These are phyloP conservation scores for Eupsittula cactorum DNA, from an alignment of 2,113 vertebrate species.

Conservation along the genomic window DNA sequence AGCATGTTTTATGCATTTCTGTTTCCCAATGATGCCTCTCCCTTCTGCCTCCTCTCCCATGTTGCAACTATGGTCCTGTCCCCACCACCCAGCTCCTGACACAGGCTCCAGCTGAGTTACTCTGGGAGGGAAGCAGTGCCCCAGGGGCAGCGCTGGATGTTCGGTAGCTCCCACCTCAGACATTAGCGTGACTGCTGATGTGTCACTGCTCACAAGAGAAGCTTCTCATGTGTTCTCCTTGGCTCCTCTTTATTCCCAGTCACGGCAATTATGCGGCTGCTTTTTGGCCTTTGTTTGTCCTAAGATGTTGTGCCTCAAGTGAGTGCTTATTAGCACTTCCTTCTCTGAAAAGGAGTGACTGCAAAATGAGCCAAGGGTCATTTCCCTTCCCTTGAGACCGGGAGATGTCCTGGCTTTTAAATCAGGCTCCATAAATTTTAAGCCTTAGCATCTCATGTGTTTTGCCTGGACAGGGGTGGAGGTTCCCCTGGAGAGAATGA, in stretches of 20 bases:
- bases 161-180: not conserved
- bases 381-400: slow-evolving; percentile 54
- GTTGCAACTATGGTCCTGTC: not conserved
- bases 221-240: not conserved
- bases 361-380: slow-evolving; percentile 58
- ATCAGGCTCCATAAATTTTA: slow-evolving; percentile 29
- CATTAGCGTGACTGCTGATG: not conserved
- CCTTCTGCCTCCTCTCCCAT: not conserved
- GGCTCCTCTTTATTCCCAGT: slow-evolving; percentile 2
- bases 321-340: slow-evolving; percentile 31
- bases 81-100: not conserved
- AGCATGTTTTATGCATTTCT: fast-evolving
- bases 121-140: not conserved
- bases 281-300: slow-evolving; percentile 8
- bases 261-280: not conserved
- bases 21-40: not conserved
- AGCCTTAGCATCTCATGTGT: not conserved
- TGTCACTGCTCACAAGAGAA: not conserved
- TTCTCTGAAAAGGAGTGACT: slow-evolving; percentile 52
- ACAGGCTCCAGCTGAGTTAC: not conserved
- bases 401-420: slow-evolving; percentile 44
- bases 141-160: not conserved
- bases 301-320: slow-evolving; percentile 33
- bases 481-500: not conserved
- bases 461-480: slow-evolving; percentile 1